phyloP scores from a whole-genome alignment of 2,888 invertebrate genomes.

The Diachrysia chrysitis region DNA sequence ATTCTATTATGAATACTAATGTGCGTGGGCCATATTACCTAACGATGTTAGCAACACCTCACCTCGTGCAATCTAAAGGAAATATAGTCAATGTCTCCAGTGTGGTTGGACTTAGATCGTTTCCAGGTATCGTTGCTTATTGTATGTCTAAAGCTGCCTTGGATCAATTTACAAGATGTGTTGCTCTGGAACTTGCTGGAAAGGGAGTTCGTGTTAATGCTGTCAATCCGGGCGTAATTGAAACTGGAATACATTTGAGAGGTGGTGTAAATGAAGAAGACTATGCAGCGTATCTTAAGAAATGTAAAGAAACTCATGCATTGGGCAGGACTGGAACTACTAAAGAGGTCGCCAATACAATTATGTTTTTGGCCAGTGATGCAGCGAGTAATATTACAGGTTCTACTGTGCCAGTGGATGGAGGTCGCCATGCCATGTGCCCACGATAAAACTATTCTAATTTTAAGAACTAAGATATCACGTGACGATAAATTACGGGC shows the following conservation, averaged over 20 bases:
- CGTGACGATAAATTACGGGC: too few relatives aligned
- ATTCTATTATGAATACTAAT: constrained; percentile 94
- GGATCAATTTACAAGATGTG: constrained; percentile 96
- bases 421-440: constrained; percentile 95
- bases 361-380: constrained; percentile 96
- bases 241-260: constrained; percentile 90
- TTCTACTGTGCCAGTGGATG: constrained; percentile 94
- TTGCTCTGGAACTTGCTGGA: constrained; percentile 93
- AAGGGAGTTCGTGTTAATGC: constrained; percentile 95
- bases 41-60: constrained; percentile 94
- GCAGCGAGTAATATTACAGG: constrained; percentile 95
- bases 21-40: constrained; percentile 92
- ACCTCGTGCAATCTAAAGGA: constrained; percentile 93
- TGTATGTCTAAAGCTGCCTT: constrained; percentile 96
- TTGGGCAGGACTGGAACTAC: constrained; percentile 94
- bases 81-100: constrained; percentile 97
- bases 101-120: constrained; percentile 94
- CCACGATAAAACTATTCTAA: constrained; percentile 89
- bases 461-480: background rate
- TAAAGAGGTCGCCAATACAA: constrained; percentile 95
- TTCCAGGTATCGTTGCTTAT: constrained; percentile 94
- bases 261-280: constrained; percentile 93
- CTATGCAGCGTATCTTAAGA: constrained; percentile 94
- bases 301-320: constrained; percentile 95
- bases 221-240: constrained; percentile 96